phyloP scores from a whole-genome alignment of 2,797 vertebrate genomes.

The Thamnophis elegans region DNA sequence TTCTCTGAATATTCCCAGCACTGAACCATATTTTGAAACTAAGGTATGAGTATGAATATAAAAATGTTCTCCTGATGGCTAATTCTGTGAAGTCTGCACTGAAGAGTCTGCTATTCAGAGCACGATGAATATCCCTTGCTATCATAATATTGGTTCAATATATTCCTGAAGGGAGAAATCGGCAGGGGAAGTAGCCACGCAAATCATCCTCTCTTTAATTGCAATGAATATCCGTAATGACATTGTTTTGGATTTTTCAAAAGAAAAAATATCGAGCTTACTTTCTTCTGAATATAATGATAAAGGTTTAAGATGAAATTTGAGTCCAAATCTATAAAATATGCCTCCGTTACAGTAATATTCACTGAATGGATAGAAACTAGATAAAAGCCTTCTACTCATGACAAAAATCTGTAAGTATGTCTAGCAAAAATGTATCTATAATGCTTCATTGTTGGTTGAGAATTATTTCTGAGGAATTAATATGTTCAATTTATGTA shows the following conservation, averaged over 20 bases:
- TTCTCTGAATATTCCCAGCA: not conserved
- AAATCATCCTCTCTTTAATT: not conserved
- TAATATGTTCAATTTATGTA: not conserved
- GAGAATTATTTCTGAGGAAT: not conserved
- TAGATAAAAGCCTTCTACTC: not conserved
- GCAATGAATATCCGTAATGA: not conserved
- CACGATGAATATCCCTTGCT: not conserved
- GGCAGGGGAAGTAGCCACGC: not conserved
- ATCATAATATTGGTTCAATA: not conserved
- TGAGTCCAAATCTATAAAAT: not conserved
- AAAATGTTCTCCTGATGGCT: not conserved
- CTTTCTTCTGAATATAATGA: not conserved
- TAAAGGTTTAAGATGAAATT: not conserved
- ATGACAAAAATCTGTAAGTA: not conserved
- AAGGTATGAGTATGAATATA: not conserved
- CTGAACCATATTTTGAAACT: not conserved
- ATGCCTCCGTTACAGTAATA: not conserved
- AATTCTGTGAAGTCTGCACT: not conserved
- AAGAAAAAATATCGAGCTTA: not conserved
- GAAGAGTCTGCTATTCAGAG: fast-evolving
- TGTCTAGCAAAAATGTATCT: not conserved
- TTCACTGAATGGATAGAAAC: not conserved
- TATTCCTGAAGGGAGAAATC: not conserved
- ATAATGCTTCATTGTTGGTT: not conserved
- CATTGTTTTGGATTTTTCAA: not conserved